Base-by-base conservation (phyloP, 2,113 vertebrate species). In the Mormoops blainvillei region DNA sequence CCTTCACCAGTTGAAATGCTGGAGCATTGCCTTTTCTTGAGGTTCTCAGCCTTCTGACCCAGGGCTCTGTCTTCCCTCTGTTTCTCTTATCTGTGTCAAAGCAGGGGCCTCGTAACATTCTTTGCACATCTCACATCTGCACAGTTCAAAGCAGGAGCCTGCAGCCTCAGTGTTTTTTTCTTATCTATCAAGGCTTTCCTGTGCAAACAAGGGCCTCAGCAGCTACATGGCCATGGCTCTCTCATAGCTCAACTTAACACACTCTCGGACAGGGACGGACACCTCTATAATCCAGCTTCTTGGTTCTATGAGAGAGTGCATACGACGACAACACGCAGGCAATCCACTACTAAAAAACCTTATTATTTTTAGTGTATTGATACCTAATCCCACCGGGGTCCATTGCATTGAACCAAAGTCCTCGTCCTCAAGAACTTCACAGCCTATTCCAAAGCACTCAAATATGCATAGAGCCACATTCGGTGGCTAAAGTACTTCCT, bases 1-100 rank as follows among this genome's bases (percentile, higher is more conserved):
- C 33, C 77, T 82, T 67, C 43, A n/a, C 78, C 89, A 78, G 96
- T 91, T 95, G 94, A 96, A 97, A 95, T 93, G 86, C 54, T 20
- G 0, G 18, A 82, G 36, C 41, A 33, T 48, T 71, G 93, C 89
- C 26, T 91, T 76, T 95, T 93, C 82, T 94, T 4, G 8, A 93
- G 78, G 68, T 78, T 85, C 83, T 65, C 68, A 76, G 91, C 83
- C 89, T 96, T 93, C 91, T 0, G 15, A 96, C 91, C 68, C 82
- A 94, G 74, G 61, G 61, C 89, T 96, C 94, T 93, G 52, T 95
- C 91, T 96, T 90, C 95, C 97, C 87, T 95, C 89, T 95, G 96
- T 94, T 98, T 91, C 83, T 93, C 94, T 97, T 97, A 97, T 97
- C 96, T 96, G 65, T 94, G 96, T 96, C 94, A 96, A 95, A 96